These are phyloP conservation scores for Pachyseris speciosa DNA, from an alignment of 64 coral and sea anemone genomes.

Conservation along the genomic window DNA sequence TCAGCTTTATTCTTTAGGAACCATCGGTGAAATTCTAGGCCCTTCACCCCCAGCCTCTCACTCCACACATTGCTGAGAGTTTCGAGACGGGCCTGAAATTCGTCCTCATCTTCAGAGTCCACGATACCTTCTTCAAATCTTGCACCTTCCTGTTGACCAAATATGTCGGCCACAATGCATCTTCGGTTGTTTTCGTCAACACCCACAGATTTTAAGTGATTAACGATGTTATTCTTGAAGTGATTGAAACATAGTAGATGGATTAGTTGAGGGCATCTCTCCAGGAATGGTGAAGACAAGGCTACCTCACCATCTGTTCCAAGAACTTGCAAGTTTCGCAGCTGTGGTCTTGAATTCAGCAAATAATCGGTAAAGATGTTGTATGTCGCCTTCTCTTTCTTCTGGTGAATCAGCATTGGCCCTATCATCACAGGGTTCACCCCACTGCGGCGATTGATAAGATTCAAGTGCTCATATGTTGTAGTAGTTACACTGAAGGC, in stretches of 20 bases:
- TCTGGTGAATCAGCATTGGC: constrained; percentile 28
- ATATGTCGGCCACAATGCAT: constrained; percentile 10
- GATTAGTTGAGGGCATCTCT: constrained; percentile 5
- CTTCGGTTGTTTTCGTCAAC: neutral
- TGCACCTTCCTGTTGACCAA: constrained; percentile 12
- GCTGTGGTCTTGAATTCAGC: neutral
- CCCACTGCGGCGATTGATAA: constrained; percentile 1
- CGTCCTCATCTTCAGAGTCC: constrained; percentile 7
- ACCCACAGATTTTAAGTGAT: constrained; percentile 6
- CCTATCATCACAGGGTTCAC: constrained; percentile 25
- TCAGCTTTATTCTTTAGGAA: constrained; percentile 33
- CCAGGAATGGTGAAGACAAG: neutral
- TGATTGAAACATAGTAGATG: constrained; percentile 23
- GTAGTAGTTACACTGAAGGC: constrained; percentile 28
- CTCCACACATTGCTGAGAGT: constrained; percentile 10
- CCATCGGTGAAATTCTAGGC: constrained; percentile 7
- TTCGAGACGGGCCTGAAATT: constrained; percentile 10
- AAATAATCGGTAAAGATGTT: neutral
- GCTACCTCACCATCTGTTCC: too few relatives aligned
- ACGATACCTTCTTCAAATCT: constrained; percentile 14
- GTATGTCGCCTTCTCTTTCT: constrained; percentile 36
- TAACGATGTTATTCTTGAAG: neutral
- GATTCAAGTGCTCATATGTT: constrained; percentile 26
- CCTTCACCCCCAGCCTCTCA: neutral
- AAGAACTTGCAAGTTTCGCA: neutral